Base-by-base conservation (phyloP, 2,113 vertebrate genomes). In the Terrapene triunguis region DNA sequence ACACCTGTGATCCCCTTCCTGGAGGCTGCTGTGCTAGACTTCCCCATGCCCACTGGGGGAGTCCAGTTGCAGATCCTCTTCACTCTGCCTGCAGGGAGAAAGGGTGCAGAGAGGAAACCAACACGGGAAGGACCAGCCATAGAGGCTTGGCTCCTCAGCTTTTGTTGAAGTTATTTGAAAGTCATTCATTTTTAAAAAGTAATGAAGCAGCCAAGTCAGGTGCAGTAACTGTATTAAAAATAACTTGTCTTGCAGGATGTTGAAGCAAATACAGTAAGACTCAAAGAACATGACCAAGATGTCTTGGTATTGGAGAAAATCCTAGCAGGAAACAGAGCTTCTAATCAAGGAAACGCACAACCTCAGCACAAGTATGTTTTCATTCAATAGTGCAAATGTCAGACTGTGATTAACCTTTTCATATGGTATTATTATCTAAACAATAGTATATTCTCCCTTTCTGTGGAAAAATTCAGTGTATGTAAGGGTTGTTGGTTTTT, bases 231-330 rank as follows among this genome's bases (percentile, higher is more conserved):
- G 95, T 96, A 96, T 97, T 96, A 96, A 97, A 96, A 97, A 51
- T 97, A 89, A 97, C 91, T 98, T 86, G 96, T 98, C 96, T 97
- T 98, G 88, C 96, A 99, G 99, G 99, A 99, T 89, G 99, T 99
- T 92, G 99, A 99, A 97, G 99, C 99, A 90, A 99, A 99, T 98
- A 99, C 99, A n/a, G 99, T 99, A 89, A 99, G 99, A 97, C 98
- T 99, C 92, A 99, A 99, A 98, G 99, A 99, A 97, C 99, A 99
- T 25, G 99, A 99, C 97, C 99, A 99, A 98, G 99, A 99, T 92
- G 99, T 99, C 95, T 98, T 99, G 98, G 99, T 99, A 92, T 98
- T 99, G 96, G 99, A 99, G 98, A 99, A 99, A 97, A 99, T 99
- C 97, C 98, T 99, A 97, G 98, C 98, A 97, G 98, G 98, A 97